These are phyloP conservation scores for Sinohyriopsis cumingii DNA, from an alignment of 2,888 invertebrate genomes.

Conservation along the genomic window DNA sequence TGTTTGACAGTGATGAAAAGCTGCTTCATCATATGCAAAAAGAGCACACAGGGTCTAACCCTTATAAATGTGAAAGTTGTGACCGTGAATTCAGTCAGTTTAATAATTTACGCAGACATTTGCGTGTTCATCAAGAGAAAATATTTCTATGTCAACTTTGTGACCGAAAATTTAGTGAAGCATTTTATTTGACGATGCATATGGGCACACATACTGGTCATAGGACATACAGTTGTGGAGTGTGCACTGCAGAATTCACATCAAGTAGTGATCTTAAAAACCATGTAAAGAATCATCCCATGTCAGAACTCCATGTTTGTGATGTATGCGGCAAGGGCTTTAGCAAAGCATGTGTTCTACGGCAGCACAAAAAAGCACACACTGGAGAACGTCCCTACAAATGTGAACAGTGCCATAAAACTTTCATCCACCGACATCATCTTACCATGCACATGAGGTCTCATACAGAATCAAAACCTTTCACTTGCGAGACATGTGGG, in stretches of 20 bases:
- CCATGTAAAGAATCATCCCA: slow-evolving; percentile 45
- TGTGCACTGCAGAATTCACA: slow-evolving; percentile 35
- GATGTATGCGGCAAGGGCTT: slow-evolving; percentile 43
- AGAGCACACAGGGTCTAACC: slow-evolving; percentile 39
- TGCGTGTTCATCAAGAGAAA: slow-evolving; percentile 41
- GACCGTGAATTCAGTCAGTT: slow-evolving; percentile 42
- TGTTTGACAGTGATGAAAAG: slow-evolving; percentile 27
- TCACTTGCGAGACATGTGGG: slow-evolving; percentile 32
- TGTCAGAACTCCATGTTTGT: slow-evolving; percentile 42
- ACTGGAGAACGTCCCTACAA: slow-evolving; percentile 43
- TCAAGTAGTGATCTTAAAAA: slow-evolving; percentile 43
- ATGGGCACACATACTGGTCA: slow-evolving; percentile 48
- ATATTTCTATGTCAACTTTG: slow-evolving; percentile 43
- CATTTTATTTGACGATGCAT: slow-evolving; percentile 49
- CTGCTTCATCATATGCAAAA: slow-evolving; percentile 38
- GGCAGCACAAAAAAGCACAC: slow-evolving; percentile 49
- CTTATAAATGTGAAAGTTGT: slow-evolving; percentile 48
- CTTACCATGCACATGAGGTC: slow-evolving; percentile 44
- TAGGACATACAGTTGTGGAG: slow-evolving; percentile 47
- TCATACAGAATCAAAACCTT: slow-evolving; percentile 32
- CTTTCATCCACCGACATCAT: slow-evolving; percentile 49
- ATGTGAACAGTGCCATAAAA: slow-evolving; percentile 40
- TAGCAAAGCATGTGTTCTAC: slow-evolving; percentile 48
- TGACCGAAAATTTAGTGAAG: slow-evolving; percentile 44
- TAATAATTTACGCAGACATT: slow-evolving; percentile 40